Evolutionary conservation across 2,888 invertebrate genomes (phyloP).

Genomic region (Teleogryllus oceanicus): DNA sequence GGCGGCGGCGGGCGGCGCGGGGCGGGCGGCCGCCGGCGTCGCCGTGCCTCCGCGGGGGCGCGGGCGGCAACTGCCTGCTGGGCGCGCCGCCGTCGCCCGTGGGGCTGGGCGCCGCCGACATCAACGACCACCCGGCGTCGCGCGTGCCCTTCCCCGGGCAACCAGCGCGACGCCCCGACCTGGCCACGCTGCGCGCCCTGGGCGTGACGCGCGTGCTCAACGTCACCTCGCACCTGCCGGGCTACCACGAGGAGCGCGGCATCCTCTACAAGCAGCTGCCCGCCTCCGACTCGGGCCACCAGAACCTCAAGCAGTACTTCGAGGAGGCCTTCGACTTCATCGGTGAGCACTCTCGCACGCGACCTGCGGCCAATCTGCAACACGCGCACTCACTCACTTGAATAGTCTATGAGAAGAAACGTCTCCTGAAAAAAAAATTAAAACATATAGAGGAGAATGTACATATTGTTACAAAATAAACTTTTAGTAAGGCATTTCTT

Average conservation of each 20-base stretch:
- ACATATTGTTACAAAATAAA: too few species aligned
- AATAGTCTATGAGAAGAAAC: too few species aligned
- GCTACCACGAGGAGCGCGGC: slow-evolving; percentile 63
- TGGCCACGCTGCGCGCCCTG: slow-evolving; percentile 59
- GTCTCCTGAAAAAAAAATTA: too few species aligned
- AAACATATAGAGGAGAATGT: too few species aligned
- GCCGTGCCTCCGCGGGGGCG: slow-evolving; percentile 35
- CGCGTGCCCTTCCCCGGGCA: slow-evolving; percentile 78
- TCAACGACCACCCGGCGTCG: slow-evolving; percentile 73
- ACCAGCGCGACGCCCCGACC: slow-evolving; percentile 75
- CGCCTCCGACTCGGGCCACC: slow-evolving; percentile 77
- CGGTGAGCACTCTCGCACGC: slow-evolving; percentile 51
- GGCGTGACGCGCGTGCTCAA: slow-evolving; percentile 76
- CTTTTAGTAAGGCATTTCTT: too few species aligned
- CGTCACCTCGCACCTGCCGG: slow-evolving; percentile 75
- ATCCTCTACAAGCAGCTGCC: slow-evolving; percentile 74
- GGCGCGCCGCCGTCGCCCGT: slow-evolving; percentile 34
- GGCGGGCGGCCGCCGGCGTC: slow-evolving; percentile 34
- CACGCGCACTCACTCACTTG: too few species aligned
- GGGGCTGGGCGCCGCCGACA: slow-evolving; percentile 48
- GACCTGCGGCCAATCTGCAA: too few species aligned
- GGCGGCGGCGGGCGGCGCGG: slow-evolving; percentile 35
- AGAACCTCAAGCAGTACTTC: slow-evolving; percentile 84
- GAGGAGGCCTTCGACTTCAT: slow-evolving; percentile 83
- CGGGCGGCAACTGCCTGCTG: slow-evolving; percentile 36